Evolutionary conservation across 2,888 invertebrate genomes (phyloP), one percentile per base, ranked within the genome.

Genomic region (Portevinia maculata): DNA sequence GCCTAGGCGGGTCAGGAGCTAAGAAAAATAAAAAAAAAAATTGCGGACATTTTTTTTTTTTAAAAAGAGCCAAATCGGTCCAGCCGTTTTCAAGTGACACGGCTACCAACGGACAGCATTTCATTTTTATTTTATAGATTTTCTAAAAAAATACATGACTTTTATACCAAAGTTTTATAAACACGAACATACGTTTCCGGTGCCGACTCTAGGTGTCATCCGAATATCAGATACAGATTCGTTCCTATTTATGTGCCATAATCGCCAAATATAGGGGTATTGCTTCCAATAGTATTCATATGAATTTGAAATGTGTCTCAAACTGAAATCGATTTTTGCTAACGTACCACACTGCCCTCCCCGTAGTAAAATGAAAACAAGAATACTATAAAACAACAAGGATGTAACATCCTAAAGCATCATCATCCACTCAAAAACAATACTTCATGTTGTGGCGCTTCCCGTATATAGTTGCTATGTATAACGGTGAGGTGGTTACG

Each of bases 211-310:
- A 11, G 2, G 0, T 13, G 13, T 46, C 44, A 46, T 4, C 30
- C 9, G 11, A 11, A 21, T n/a, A 37, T n/a, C 41, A 65, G 24
- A 53, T 21, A 44, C n/a, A 46, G 37, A 46, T 19, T n/a, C n/a
- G 21, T 7, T 21, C 9, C 17, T 8, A 8, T 37, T 39, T 64
- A 52, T 32, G 4, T 4, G 17, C 11, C 53, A 41, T 44, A 21
- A 53, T 44, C 8, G 21, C 21, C 11, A 44, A 41, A 19, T n/a
- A n/a, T n/a, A n/a, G n/a, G n/a, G n/a, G 24, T 15, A 53, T 67
- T 67, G 41, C 30, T 46, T 46, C 44, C 46, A 55, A 15, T 46
- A 24, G 34, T 46, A 67, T 67, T 67, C 55, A 55, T 34, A 11
- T 4, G 44, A 44, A 67, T 67, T 46, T 44, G 24, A 67, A 67